A percentile compares a stretch with the other conserved stretches of the same genome.
Conservation (phyloP, 2,113 vertebrate genomes). For the Rhodinocichla rosea region DNA sequence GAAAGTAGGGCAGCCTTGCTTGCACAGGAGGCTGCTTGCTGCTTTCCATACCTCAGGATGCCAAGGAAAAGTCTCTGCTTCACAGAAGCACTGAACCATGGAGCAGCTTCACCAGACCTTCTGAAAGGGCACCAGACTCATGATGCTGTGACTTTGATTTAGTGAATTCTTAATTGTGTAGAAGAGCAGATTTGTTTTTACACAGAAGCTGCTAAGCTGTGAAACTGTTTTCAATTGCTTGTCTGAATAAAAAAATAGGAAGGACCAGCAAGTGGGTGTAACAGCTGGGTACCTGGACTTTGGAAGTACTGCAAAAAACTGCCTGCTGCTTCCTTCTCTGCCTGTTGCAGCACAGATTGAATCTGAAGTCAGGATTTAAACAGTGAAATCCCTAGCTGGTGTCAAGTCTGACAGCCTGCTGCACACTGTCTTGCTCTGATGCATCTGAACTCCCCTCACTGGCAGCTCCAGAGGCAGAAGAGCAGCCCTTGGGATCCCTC, state of each 20-base stretch:
- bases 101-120: background rate
- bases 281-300: conserved; percentile 67
- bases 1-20: background rate
- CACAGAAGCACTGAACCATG: accelerated
- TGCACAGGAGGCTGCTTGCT: background rate
- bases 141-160: background rate
- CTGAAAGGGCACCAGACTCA: background rate
- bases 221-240: background rate
- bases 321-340: conserved; percentile 46
- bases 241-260: background rate
- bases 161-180: background rate
- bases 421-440: conserved; percentile 10
- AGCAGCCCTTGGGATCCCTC: background rate
- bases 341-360: conserved; percentile 52
- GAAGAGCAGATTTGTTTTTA: conserved; percentile 48
- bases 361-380: conserved; percentile 49
- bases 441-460: background rate
- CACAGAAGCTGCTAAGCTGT: conserved; percentile 19
- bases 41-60: background rate
- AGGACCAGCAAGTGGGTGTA: conserved; percentile 44
- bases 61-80: background rate
- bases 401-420: conserved; percentile 52
- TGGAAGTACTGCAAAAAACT: conserved; percentile 21
- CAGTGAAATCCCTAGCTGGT: conserved; percentile 55
- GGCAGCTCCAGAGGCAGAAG: background rate